Conservation (phyloP, 2,888 invertebrate species). For the Trichopria drosophilae region DNA sequence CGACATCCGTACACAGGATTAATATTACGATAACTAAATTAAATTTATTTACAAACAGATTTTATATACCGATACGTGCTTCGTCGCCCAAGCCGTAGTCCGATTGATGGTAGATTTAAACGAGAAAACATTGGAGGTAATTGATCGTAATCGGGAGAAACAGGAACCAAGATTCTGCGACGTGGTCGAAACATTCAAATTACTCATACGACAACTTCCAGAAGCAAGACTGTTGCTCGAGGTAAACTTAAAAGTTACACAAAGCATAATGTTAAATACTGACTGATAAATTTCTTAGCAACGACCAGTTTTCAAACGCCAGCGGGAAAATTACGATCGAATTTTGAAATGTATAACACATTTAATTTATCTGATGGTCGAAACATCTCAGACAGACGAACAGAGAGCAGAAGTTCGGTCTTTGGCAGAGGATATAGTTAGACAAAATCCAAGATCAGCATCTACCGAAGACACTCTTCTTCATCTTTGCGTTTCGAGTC, state of each 20-base stretch:
- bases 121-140: constrained; percentile 63
- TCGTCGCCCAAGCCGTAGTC: constrained; percentile 83
- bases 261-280: no score
- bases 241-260: no score
- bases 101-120: constrained; percentile 78
- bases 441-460: constrained; percentile 69
- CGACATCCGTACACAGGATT: no score
- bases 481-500: constrained; percentile 78
- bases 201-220: constrained; percentile 68
- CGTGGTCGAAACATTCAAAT: constrained; percentile 70
- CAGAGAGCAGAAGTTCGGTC: constrained; percentile 56
- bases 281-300: constrained; percentile 59
- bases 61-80: constrained; percentile 77
- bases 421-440: constrained; percentile 64
- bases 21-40: not conserved
- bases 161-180: constrained; percentile 69
- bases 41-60: constrained; percentile 48
- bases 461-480: constrained; percentile 78
- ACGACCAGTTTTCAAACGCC: constrained; percentile 74
- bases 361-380: constrained; percentile 71
- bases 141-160: constrained; percentile 58
- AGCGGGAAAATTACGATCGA: constrained; percentile 81
- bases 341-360: constrained; percentile 79
- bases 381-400: constrained; percentile 63
- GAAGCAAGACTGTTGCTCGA: constrained; percentile 56